Conservation (phyloP, 2,797 vertebrate species). For the Sciaenops ocellatus region DNA sequence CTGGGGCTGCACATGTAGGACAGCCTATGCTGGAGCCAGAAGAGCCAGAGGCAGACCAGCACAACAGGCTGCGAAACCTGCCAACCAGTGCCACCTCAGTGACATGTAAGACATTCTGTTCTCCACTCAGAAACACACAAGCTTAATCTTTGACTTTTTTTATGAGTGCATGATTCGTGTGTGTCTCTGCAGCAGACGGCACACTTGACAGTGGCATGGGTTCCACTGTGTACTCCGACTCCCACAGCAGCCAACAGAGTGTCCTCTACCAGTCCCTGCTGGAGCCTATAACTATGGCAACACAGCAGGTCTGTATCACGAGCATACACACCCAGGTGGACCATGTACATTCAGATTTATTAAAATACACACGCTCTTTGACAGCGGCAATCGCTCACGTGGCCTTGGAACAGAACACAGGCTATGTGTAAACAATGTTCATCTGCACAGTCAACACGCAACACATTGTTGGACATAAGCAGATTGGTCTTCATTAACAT, state of each 20-base stretch:
- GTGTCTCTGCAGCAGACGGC: constrained; percentile 89
- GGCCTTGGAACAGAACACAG: constrained; percentile 20
- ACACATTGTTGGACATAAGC: constrained; percentile 8
- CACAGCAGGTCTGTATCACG: constrained; percentile 89
- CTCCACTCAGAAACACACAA: neutral
- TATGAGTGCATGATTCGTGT: constrained; percentile 40
- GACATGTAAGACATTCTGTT: constrained; percentile 87
- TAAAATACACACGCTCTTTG: constrained; percentile 32
- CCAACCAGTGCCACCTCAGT: constrained; percentile 92
- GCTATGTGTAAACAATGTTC: neutral
- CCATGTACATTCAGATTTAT: constrained; percentile 48
- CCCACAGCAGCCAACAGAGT: constrained; percentile 95
- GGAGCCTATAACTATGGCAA: constrained; percentile 86
- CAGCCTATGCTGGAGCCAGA: constrained; percentile 87
- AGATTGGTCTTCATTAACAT: constrained; percentile 3
- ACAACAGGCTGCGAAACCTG: constrained; percentile 84
- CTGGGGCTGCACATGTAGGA: constrained; percentile 81
- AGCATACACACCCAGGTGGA: constrained; percentile 55
- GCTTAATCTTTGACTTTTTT: constrained; percentile 34
- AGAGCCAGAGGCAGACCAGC: constrained; percentile 91
- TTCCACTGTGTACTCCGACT: constrained; percentile 95
- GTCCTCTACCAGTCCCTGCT: constrained; percentile 92
- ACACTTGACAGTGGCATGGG: constrained; percentile 97
- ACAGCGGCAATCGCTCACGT: constrained; percentile 3
- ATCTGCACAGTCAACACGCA: constrained; percentile 1